Percentiles rank a stretch among this genome's conserved stretches.
phyloP scores from a whole-genome alignment of 2,888 invertebrate genomes.

The Nemotelus pantherinus region DNA sequence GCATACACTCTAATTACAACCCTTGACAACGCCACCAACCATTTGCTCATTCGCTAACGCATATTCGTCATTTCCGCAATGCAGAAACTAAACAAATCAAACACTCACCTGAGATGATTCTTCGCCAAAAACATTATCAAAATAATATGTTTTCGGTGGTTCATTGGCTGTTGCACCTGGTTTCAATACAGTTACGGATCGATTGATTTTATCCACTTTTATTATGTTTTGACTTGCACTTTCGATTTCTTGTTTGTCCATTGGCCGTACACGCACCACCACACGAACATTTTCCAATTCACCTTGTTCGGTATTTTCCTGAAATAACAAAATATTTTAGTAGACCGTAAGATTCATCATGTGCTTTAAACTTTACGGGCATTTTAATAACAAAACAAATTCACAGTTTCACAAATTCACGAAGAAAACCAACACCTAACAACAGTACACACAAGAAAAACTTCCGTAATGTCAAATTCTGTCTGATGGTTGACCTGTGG shows the following conservation, averaged over 20 bases:
- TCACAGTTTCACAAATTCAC: conserved; percentile 3
- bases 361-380: conserved; percentile 17
- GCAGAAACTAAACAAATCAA: no score
- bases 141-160: conserved; percentile 89
- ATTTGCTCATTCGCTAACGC: no score
- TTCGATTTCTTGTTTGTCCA: conserved; percentile 85
- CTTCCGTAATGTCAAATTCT: not conserved
- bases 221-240: conserved; percentile 78
- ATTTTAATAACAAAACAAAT: not conserved
- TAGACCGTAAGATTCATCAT: no score
- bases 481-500: no score
- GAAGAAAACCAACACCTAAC: conserved; percentile 20
- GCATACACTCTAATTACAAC: no score
- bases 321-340: conserved; percentile 19
- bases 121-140: conserved; percentile 92
- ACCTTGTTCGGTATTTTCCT: conserved; percentile 59
- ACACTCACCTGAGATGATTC: conserved; percentile 80
- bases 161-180: conserved; percentile 77
- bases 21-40: no score
- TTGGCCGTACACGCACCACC: conserved; percentile 92
- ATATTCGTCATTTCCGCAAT: no score
- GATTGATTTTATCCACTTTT: conserved; percentile 79
- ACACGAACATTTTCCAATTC: conserved; percentile 95
- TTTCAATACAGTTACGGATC: conserved; percentile 80
- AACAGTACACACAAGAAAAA: not conserved